Evolutionary conservation across 2,113 vertebrate species (phyloP).

Genomic region (Clarias magur): DNA sequence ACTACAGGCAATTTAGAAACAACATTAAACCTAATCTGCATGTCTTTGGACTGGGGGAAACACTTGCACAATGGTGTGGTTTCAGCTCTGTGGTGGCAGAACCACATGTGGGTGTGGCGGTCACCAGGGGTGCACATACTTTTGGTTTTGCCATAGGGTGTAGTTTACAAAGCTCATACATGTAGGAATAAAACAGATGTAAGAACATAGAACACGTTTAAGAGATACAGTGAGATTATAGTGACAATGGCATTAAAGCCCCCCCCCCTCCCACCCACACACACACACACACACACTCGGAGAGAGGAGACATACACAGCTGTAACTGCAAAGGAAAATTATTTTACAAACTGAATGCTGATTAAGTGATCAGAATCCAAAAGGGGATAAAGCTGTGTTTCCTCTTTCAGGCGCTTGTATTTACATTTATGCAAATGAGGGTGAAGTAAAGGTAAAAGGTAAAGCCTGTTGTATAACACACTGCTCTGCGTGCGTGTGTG

Average conservation of each 20-base stretch:
- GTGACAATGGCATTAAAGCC: not conserved
- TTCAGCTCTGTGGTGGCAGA: not conserved
- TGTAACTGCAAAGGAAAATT: not conserved
- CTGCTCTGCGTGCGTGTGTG: not conserved
- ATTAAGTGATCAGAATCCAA: not conserved
- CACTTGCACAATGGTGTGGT: no score
- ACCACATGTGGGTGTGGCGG: not conserved
- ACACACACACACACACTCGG: not conserved
- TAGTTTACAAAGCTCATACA: not conserved
- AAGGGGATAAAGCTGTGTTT: not conserved
- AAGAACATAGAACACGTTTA: not conserved
- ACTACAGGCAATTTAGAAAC: no score
- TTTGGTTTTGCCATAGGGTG: not conserved
- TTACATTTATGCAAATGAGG: conserved; percentile 18
- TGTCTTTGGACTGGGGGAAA: no score
- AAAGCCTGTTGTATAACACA: not conserved
- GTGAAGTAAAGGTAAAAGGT: not conserved
- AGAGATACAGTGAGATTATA: not conserved
- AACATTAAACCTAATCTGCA: no score
- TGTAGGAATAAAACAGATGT: not conserved
- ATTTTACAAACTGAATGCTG: not conserved
- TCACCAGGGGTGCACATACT: not conserved
- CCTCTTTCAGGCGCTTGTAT: not conserved
- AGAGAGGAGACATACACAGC: not conserved
- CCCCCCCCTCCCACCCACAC: not conserved